phyloP scores from a whole-genome alignment of 1,140 invertebrate genomes.

The Cardiocondyla obscurior region DNA sequence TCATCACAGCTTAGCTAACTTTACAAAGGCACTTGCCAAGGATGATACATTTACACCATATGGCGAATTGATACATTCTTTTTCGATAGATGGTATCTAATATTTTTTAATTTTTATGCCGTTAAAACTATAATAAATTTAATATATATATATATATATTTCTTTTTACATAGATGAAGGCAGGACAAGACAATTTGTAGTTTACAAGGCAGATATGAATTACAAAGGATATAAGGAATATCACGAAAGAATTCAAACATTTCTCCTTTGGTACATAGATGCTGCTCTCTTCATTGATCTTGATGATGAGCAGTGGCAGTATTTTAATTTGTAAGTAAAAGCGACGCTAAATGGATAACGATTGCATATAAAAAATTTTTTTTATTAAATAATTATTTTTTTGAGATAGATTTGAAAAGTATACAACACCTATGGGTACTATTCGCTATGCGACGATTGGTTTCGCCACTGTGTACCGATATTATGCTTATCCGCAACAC shows the following conservation, averaged over 20 bases:
- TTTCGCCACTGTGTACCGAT: slow-evolving; percentile 96
- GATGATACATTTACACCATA: slow-evolving; percentile 89
- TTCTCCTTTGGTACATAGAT: slow-evolving; percentile 98
- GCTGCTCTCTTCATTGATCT: slow-evolving; percentile 96
- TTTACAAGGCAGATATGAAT: slow-evolving; percentile 90
- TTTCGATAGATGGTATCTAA: slow-evolving; percentile 79
- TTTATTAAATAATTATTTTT: slow-evolving; percentile 44
- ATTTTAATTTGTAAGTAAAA: slow-evolving; percentile 92
- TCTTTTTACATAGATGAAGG: slow-evolving; percentile 78
- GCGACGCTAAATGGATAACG: not conserved
- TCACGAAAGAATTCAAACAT: slow-evolving; percentile 94
- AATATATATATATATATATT: too few relatives aligned
- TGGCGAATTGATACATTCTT: slow-evolving; percentile 88
- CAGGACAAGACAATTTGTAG: slow-evolving; percentile 89
- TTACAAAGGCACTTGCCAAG: slow-evolving; percentile 87
- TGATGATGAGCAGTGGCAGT: slow-evolving; percentile 96
- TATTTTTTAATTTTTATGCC: not conserved
- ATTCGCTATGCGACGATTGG: slow-evolving; percentile 91
- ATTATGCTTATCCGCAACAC: slow-evolving; percentile 96
- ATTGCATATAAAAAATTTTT: not conserved
- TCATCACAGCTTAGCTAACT: slow-evolving; percentile 89
- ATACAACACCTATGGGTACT: slow-evolving; percentile 86
- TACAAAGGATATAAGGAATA: slow-evolving; percentile 90
- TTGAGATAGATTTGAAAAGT: slow-evolving; percentile 92
- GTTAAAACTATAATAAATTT: too few relatives aligned